A percentile compares a stretch with the other conserved stretches of the same genome.
Conservation (phyloP, 2,888 invertebrate genomes). For the Ophonus ardosiacus region DNA sequence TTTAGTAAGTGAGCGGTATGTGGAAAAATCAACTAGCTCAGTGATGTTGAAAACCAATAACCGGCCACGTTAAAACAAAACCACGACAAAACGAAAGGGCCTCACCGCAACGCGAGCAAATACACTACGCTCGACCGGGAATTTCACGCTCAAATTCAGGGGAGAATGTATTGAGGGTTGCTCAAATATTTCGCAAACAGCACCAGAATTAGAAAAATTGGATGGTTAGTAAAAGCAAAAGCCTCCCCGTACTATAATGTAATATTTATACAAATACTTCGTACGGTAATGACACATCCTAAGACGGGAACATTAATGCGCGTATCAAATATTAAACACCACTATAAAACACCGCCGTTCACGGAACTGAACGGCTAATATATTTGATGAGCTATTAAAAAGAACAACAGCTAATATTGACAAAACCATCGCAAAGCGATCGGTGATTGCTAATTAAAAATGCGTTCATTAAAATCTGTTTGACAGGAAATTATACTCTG, state of each 20-base stretch:
- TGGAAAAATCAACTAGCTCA: constrained; percentile 70
- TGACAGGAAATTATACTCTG: constrained; percentile 8
- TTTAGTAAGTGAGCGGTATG: too few species aligned
- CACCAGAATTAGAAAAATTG: constrained; percentile 6
- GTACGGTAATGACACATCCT: constrained; percentile 53
- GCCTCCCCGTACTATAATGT: constrained; percentile 29
- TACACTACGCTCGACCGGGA: constrained; percentile 63
- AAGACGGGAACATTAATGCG: constrained; percentile 51
- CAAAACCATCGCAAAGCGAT: constrained; percentile 46
- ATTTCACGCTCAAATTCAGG: constrained; percentile 66
- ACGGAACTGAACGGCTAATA: constrained; percentile 39
- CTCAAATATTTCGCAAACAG: constrained; percentile 65
- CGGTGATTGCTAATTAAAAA: constrained; percentile 61
- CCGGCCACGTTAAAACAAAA: constrained; percentile 71
- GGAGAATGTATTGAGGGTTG: constrained; percentile 56
- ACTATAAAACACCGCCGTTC: constrained; percentile 50
- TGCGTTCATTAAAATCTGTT: constrained; percentile 57
- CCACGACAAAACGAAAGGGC: constrained; percentile 68
- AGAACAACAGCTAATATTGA: constrained; percentile 59
- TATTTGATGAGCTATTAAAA: constrained; percentile 61
- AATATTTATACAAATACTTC: constrained; percentile 56
- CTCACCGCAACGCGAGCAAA: constrained; percentile 13
- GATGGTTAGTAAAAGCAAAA: constrained; percentile 4
- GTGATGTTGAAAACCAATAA: constrained; percentile 69
- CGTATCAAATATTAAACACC: constrained; percentile 54